These are phyloP conservation scores for Petrocephalus schoutedeni DNA, from an alignment of 2,797 vertebrate species.

Conservation along the genomic window DNA sequence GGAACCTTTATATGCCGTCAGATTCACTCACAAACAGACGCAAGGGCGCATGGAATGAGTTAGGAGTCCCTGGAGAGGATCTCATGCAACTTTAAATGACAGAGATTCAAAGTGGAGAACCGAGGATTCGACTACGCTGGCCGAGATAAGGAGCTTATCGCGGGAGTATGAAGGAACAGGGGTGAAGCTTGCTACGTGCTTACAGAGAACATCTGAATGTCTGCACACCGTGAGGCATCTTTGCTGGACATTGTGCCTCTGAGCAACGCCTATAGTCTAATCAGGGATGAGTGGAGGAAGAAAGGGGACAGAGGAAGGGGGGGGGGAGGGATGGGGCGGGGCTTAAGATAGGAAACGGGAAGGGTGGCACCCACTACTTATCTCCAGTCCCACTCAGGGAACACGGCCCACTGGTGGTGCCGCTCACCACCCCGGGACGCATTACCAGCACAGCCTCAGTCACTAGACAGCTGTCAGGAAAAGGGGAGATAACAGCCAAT, in stretches of 20 bases:
- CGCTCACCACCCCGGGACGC: neutral
- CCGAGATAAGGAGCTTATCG: neutral
- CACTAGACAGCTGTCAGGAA: neutral
- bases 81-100: neutral
- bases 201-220: neutral
- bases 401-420: neutral
- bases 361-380: neutral
- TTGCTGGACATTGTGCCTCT: neutral
- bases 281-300: neutral
- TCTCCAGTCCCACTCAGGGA: neutral
- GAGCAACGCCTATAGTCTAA: neutral
- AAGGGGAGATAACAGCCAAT: neutral
- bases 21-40: neutral
- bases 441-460: neutral
- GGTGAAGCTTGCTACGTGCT: neutral
- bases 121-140: neutral
- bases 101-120: constrained; percentile 20
- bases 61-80: neutral
- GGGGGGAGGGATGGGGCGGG: neutral
- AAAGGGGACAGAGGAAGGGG: neutral
- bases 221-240: neutral
- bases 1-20: neutral
- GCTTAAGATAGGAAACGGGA: neutral
- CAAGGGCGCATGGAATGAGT: neutral
- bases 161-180: neutral